Conservation (phyloP, 2,888 invertebrate genomes). For the Synergus umbraculus region DNA sequence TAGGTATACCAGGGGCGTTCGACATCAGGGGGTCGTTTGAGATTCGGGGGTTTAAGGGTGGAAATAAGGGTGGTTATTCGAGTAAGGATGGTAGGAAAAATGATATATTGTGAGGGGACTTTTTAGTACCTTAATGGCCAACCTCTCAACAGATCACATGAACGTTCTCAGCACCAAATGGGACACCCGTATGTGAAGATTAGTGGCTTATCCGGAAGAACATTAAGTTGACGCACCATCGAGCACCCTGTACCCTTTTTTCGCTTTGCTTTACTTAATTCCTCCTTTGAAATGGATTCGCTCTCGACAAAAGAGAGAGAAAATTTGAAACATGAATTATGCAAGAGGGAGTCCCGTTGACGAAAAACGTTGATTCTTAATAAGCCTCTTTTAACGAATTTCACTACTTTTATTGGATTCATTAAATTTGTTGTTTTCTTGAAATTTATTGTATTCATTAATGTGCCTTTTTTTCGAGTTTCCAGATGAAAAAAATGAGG, state of each 20-base stretch:
- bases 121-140: slow-evolving; percentile 68
- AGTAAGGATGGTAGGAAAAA: slow-evolving; percentile 50
- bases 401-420: slow-evolving; percentile 22
- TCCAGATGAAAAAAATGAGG: slow-evolving; percentile 8
- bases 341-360: slow-evolving; percentile 13
- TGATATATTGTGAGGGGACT: slow-evolving; percentile 67
- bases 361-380: background rate
- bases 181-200: slow-evolving; percentile 70
- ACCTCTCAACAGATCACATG: slow-evolving; percentile 73
- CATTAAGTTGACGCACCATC: slow-evolving; percentile 69
- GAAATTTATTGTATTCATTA: slow-evolving; percentile 2
- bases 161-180: slow-evolving; percentile 64
- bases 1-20: slow-evolving; percentile 41
- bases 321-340: slow-evolving; percentile 37
- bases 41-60: slow-evolving; percentile 31
- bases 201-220: slow-evolving; percentile 71
- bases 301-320: background rate
- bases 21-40: slow-evolving; percentile 31
- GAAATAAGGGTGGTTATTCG: slow-evolving; percentile 41
- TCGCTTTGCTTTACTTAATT: slow-evolving; percentile 48
- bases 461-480: background rate
- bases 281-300: slow-evolving; percentile 36
- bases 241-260: slow-evolving; percentile 54
- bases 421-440: slow-evolving; percentile 30
- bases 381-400: slow-evolving; percentile 13